Conservation (phyloP, 2,888 invertebrate genomes). For the Argyra leucocephala region DNA sequence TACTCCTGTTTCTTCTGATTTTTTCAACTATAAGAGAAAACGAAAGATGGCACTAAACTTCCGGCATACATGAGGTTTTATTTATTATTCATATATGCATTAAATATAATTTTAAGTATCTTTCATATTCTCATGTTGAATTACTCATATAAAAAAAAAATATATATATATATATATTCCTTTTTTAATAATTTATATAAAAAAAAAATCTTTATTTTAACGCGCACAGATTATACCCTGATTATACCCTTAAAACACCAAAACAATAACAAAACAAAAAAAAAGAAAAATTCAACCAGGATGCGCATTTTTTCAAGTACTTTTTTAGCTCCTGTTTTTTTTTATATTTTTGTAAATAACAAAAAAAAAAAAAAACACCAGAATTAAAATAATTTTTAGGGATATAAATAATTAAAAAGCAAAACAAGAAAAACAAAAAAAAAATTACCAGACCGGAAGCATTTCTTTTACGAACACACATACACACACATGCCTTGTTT, state of each 20-base stretch:
- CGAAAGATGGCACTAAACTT: not conserved
- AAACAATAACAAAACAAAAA: not conserved
- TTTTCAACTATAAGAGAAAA: not conserved
- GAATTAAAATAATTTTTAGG: not conserved
- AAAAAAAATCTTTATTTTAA: not conserved
- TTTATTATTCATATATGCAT: not conserved
- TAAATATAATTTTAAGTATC: too few species aligned
- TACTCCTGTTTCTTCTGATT: too few species aligned
- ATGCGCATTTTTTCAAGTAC: conserved; percentile 6
- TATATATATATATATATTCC: too few species aligned
- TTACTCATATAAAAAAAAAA: too few species aligned
- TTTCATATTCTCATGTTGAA: too few species aligned
- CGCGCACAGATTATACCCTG: not conserved
- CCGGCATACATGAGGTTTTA: not conserved
- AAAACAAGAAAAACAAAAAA: too few species aligned
- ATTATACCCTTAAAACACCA: not conserved
- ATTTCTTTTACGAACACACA: not conserved
- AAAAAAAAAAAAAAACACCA: not conserved
- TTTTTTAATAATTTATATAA: not conserved
- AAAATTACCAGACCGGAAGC: conserved; percentile 5
- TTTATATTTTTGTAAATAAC: too few species aligned
- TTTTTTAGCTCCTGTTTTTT: not conserved
- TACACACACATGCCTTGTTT: not conserved
- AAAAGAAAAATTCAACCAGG: not conserved
- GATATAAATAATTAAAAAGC: not conserved